These are phyloP conservation scores for Bolinopsis microptera DNA, from an alignment of 37 sponge, comb jelly and placozoan species.

Conservation along the genomic window DNA sequence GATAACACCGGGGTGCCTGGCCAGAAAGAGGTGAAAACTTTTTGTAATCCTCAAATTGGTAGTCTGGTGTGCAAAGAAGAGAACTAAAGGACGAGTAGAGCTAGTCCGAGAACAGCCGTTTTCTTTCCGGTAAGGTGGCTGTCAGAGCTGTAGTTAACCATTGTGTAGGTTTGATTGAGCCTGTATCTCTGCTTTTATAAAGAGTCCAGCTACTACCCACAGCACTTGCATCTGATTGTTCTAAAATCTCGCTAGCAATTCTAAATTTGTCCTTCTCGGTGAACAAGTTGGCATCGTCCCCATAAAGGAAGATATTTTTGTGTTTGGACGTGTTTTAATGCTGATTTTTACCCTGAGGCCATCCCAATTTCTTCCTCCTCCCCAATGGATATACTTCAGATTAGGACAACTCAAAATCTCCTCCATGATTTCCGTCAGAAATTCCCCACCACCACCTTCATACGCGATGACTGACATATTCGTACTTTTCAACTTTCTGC, in stretches of 20 bases:
- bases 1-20: neutral
- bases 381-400: neutral
- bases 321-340: neutral
- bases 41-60: neutral
- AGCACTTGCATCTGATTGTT: neutral
- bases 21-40: neutral
- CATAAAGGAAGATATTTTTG: neutral
- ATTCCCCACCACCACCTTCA: neutral
- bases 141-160: no score
- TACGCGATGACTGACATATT: neutral
- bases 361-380: neutral
- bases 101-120: neutral
- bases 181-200: neutral
- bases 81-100: neutral
- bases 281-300: neutral
- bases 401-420: neutral
- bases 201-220: neutral
- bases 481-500: neutral
- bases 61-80: neutral
- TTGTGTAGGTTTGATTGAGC: neutral
- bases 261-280: neutral
- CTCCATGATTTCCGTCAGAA: neutral
- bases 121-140: no score
- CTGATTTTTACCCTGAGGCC: neutral
- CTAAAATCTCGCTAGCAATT: neutral